Evolutionary conservation across 2,113 vertebrate species (phyloP), one percentile per base, ranked within the genome.

Genomic region (Jaculus jaculus): DNA sequence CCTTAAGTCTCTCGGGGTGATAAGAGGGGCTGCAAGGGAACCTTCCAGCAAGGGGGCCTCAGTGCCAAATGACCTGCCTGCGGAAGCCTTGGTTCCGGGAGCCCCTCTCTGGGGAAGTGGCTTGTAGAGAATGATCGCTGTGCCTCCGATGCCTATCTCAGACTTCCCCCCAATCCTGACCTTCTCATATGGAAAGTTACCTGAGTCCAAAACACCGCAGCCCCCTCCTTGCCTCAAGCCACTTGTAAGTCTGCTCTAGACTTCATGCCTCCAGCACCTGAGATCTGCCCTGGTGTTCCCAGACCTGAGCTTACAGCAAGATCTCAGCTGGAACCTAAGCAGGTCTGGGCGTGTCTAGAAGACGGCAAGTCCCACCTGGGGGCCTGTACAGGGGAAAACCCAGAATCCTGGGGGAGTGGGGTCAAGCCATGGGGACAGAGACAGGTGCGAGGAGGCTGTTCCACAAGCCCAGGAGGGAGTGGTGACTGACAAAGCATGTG

Each of bases 201-300:
- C 7, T 21, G 3, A 2, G 6, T 28, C 7, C 80, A 15, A 32
- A 32, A 58, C 26, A 26, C 1, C 1, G 17, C 0, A 7, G 37
- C 23, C 73, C 6, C 15, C 7, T 37, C 16, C 16, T 69, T 26
- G 2, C 34, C 47, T 58, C 28, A 32, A 28, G 58, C 21, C 20
- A 8, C 23, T 32, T 51, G 65, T 2, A 20, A 26, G 16, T 7
- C 28, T 18, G 42, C 42, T 42, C 26, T 68, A 26, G 18, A 42
- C 8, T 32, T 24, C 12, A 2, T 0, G 20, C 17, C 74, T 7
- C n/a, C 3, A 21, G 39, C 61, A 23, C 84, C 42, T 9, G 63
- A 47, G 78, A 37, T 71, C 72, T 16, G 37, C 65, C 88, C 74
- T 24, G 24, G 15, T 1, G 21, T 10, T 37, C 61, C 77, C 42